Evolutionary conservation across 1,140 invertebrate species (phyloP).

Genomic region (Linepithema humile): DNA sequence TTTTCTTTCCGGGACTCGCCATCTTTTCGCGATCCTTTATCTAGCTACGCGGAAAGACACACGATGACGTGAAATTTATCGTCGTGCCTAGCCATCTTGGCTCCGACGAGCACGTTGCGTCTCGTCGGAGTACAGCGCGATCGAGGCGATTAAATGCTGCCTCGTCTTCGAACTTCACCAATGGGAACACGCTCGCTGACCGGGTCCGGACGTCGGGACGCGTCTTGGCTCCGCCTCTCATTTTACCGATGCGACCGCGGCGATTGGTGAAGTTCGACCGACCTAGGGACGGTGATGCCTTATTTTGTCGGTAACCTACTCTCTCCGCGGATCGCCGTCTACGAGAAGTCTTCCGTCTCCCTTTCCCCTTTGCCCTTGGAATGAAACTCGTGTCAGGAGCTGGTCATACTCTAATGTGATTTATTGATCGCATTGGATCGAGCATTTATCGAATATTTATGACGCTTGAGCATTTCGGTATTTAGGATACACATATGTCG

Average conservation of each 20-base stretch:
- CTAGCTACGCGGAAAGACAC: neutral
- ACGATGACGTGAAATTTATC: conserved; percentile 43
- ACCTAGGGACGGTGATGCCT: neutral
- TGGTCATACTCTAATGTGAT: neutral
- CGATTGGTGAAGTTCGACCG: conserved; percentile 30
- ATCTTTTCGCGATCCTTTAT: conserved; percentile 35
- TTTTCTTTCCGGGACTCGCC: neutral
- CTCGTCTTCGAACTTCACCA: conserved; percentile 43
- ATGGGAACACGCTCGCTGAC: conserved; percentile 29
- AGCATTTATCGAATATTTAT: neutral
- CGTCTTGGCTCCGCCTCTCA: conserved; percentile 41
- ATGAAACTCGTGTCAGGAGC: neutral
- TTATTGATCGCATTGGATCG: neutral
- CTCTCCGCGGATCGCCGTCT: neutral
- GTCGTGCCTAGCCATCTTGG: conserved; percentile 37
- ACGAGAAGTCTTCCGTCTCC: neutral
- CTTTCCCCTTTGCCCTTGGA: too few relatives aligned
- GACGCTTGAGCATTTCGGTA: neutral
- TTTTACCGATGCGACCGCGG: conserved; percentile 7
- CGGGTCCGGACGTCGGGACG: conserved; percentile 18
- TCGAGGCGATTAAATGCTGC: conserved; percentile 25
- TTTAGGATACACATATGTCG: neutral
- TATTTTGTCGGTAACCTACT: neutral
- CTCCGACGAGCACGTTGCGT: conserved; percentile 33
- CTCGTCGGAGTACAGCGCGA: neutral